Evolutionary conservation across 2,113 vertebrate genomes (phyloP), one percentile per base, ranked within the genome.

Genomic region (Perca fluviatilis): DNA sequence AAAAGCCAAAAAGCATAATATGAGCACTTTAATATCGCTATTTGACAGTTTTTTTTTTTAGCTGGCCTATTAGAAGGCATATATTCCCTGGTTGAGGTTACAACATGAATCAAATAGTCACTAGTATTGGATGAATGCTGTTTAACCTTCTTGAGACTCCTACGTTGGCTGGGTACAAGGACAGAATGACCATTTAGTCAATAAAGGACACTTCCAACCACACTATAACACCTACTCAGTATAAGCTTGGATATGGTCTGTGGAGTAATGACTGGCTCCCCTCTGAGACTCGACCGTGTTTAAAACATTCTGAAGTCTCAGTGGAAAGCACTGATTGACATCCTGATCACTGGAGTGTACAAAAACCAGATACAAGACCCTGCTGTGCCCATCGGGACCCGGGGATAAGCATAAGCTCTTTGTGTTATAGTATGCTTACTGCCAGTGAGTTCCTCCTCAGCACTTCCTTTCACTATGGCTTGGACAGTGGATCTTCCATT

Each of bases 301-400:
- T 79, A 83, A 91, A 91, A 86, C 83, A 87, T 86, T 77, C 66
- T 67, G 79, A 79, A 75, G 70, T 60, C 65, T 78, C 82, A 56
- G 66, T 88, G 57, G 84, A 80, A 90, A 69, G 69, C 77, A 49
- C 74, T 85, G 77, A 88, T 83, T 86, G 87, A 87, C 86, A 84
- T 82, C 74, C 77, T 69, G 80, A 72, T 19, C 84, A 76, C 74
- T 84, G 84, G 78, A 86, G 86, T 82, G 77, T 74, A 74, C 88
- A 84, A 70, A 86, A 89, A 81, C 76, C 82, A 84, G 82, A 90
- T 86, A 90, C 54, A 74, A 82, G 80, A 84, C 63, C 82, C 70
- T 2, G 61, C 66, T 63, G 69, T 53, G 69, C 64, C 84, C 86
- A 1, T 13, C 56, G 89, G 79, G 83, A 88, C 70, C 69, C 11